Percentiles rank a stretch among this genome's conserved stretches.
Evolutionary conservation across 2,888 invertebrate genomes (phyloP).

Genomic region (Lasioglossum morio): DNA sequence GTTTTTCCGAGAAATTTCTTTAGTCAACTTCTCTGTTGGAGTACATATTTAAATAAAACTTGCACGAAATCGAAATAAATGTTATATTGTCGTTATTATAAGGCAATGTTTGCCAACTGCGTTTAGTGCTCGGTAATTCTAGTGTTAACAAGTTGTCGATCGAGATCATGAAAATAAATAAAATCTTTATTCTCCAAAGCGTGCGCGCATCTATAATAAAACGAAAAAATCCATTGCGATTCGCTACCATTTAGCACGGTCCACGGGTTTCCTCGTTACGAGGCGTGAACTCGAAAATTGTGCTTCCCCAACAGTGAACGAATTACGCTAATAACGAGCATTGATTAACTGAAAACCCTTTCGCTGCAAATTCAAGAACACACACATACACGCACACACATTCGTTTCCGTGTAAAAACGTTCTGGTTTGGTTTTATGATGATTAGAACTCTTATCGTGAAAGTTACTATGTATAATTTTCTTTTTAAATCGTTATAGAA

Average conservation of each 20-base stretch:
- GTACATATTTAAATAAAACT: too few relatives aligned
- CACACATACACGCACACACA: neutral
- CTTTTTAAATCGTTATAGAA: neutral
- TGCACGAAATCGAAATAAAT: too few relatives aligned
- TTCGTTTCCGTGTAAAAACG: neutral
- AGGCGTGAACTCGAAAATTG: conserved; percentile 50
- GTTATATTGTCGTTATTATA: too few relatives aligned
- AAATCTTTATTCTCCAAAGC: too few relatives aligned
- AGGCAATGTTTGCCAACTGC: too few relatives aligned
- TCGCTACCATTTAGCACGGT: conserved; percentile 24
- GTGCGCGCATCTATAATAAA: conserved; percentile 16
- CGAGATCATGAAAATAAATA: too few relatives aligned
- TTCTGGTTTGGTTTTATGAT: conserved; percentile 1
- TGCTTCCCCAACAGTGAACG: conserved; percentile 26
- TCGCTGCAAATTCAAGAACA: neutral
- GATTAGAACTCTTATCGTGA: neutral
- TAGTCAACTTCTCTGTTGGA: too few relatives aligned
- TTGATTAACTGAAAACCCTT: conserved; percentile 33
- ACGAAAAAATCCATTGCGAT: conserved; percentile 32
- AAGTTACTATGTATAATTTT: neutral
- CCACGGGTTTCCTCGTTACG: conserved; percentile 43
- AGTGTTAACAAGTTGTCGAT: too few relatives aligned
- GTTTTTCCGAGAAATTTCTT: too few relatives aligned
- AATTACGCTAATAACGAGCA: conserved; percentile 37
- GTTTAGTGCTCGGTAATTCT: too few relatives aligned